Percentiles rank a stretch among this genome's conserved stretches.
Conservation (phyloP, 2,797 vertebrate species). For the Cryptoprocta ferox region DNA sequence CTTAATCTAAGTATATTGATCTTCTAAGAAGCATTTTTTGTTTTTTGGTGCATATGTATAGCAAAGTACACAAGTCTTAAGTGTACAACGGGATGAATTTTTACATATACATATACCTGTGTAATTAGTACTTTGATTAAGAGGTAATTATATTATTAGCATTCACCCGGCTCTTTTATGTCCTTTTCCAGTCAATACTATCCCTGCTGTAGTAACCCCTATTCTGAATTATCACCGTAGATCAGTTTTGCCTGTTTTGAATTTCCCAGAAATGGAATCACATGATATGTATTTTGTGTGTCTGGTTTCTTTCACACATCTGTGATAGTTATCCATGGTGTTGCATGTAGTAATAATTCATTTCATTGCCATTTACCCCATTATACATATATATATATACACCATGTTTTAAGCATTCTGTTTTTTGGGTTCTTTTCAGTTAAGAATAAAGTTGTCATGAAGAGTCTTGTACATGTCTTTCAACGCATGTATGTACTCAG, state of each 20-base stretch:
- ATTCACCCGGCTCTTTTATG: neutral
- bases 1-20: constrained; percentile 11
- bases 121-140: neutral
- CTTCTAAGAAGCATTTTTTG: neutral
- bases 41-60: neutral
- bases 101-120: neutral
- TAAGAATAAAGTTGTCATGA: neutral
- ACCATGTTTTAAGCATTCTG: neutral
- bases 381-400: neutral
- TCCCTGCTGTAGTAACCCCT: neutral
- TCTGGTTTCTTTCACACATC: neutral
- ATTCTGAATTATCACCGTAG: neutral
- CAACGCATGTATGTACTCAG: neutral
- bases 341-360: neutral
- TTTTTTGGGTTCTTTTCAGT: constrained; percentile 2
- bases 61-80: neutral
- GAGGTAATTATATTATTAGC: neutral
- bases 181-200: neutral
- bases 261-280: neutral
- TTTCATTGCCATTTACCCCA: neutral
- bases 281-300: neutral
- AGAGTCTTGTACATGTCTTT: neutral
- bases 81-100: neutral
- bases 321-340: neutral
- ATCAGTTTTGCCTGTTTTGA: constrained; percentile 28